These are phyloP conservation scores for Poecilia gillii DNA, from an alignment of 2,797 vertebrate species.

Conservation along the genomic window DNA sequence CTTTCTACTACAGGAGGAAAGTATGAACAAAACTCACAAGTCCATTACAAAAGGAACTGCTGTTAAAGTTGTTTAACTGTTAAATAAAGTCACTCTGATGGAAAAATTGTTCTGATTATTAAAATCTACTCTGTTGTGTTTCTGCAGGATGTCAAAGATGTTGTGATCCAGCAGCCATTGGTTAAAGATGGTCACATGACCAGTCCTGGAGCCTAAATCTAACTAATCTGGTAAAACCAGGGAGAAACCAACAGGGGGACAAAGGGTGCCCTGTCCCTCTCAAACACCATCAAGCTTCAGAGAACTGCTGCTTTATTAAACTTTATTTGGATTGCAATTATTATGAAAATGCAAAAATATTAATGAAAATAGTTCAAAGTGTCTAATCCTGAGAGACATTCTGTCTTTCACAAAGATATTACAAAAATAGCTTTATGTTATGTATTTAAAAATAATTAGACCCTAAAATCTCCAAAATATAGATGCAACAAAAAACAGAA, in stretches of 20 bases:
- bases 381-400: background rate
- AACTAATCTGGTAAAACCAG: background rate
- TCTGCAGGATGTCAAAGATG: conserved; percentile 14
- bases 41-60: background rate
- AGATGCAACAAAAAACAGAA: background rate
- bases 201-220: conserved; percentile 9
- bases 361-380: background rate
- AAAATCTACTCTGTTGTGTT: conserved; percentile 5
- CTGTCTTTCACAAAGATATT: background rate
- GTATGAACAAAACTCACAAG: conserved; percentile 9
- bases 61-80: background rate
- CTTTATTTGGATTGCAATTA: background rate
- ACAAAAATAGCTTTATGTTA: background rate
- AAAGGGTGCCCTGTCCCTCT: too few relatives aligned
- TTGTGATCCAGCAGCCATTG: background rate
- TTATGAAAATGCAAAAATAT: background rate
- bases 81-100: background rate
- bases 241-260: background rate
- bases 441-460: background rate
- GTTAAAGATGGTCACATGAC: conserved; percentile 8
- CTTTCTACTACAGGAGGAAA: background rate
- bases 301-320: background rate
- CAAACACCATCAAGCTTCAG: too few relatives aligned
- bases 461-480: background rate
- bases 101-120: background rate